Conservation (phyloP, 2,113 vertebrate genomes). For the Thermophis baileyi region DNA sequence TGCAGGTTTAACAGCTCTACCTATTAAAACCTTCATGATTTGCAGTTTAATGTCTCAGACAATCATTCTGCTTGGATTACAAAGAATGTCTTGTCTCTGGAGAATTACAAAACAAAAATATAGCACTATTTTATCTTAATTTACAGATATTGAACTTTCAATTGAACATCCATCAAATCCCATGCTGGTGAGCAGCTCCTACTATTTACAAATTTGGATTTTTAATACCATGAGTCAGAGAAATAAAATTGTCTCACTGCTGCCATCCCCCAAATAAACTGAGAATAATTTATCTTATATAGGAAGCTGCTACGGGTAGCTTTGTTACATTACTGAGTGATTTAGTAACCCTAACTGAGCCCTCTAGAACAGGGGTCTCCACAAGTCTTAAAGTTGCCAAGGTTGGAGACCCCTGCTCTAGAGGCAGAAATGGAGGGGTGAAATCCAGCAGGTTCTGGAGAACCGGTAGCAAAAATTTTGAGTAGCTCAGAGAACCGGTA, state of each 20-base stretch:
- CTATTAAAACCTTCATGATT: conserved; percentile 56
- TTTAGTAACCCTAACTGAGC: conserved; percentile 52
- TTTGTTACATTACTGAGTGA: conserved; percentile 53
- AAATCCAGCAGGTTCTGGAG: too few relatives aligned
- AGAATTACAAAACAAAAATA: conserved; percentile 39
- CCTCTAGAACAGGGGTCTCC: too few relatives aligned
- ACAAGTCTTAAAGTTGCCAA: too few relatives aligned
- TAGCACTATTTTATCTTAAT: conserved; percentile 33
- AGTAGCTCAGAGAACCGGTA: too few relatives aligned
- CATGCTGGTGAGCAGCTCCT: conserved; percentile 26
- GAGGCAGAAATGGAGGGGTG: too few relatives aligned
- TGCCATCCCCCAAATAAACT: conserved; percentile 28
- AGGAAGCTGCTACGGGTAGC: conserved; percentile 49
- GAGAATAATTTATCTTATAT: conserved; percentile 49
- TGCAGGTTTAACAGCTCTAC: conserved; percentile 49
- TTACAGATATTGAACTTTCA: conserved; percentile 32
- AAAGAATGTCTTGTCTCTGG: conserved; percentile 44
- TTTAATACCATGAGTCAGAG: conserved; percentile 62
- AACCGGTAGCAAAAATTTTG: too few relatives aligned
- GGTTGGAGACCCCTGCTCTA: too few relatives aligned
- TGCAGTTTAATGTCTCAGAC: conserved; percentile 39
- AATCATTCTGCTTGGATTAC: conserved; percentile 54
- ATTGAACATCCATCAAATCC: conserved; percentile 45
- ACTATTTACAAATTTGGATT: conserved; percentile 41
- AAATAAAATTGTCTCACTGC: conserved; percentile 60